These are phyloP conservation scores for Ctenomys sociabilis DNA, from an alignment of 2,113 vertebrate genomes.

Conservation along the genomic window DNA sequence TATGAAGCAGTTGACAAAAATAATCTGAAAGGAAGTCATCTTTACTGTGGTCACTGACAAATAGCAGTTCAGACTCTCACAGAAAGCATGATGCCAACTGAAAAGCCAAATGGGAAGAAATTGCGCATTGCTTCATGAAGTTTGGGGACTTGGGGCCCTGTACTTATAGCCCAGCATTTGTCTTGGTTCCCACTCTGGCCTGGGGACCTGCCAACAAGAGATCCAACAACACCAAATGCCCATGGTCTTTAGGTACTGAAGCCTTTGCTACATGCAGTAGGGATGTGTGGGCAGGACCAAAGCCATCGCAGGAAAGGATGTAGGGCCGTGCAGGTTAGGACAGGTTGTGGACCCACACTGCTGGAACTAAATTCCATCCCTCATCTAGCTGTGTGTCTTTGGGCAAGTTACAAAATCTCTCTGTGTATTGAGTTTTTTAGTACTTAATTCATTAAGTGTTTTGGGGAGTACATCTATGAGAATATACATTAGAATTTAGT, in stretches of 20 bases:
- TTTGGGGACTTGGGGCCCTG: background rate
- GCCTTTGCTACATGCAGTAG: background rate
- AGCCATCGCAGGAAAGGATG: background rate
- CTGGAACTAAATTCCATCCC: background rate
- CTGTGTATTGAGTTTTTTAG: background rate
- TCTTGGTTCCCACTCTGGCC: background rate
- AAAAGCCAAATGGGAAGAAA: background rate
- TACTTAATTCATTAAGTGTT: background rate
- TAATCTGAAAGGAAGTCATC: slow-evolving; percentile 15
- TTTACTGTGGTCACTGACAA: background rate
- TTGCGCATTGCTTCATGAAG: background rate
- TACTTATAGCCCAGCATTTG: background rate
- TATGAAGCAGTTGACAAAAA: slow-evolving; percentile 18
- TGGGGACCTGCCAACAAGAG: background rate
- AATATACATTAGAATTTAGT: background rate
- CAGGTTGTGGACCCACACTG: background rate
- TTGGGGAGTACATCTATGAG: background rate
- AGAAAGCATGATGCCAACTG: background rate
- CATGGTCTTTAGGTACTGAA: background rate
- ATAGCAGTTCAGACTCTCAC: background rate
- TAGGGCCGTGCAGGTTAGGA: background rate
- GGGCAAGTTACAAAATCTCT: background rate
- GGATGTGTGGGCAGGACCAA: background rate
- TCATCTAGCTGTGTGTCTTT: background rate
- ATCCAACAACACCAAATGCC: background rate